Percentiles rank a stretch among this genome's conserved stretches.
These are phyloP conservation scores for Parasteatoda lunata DNA, from an alignment of 2,888 invertebrate species.

Conservation along the genomic window DNA sequence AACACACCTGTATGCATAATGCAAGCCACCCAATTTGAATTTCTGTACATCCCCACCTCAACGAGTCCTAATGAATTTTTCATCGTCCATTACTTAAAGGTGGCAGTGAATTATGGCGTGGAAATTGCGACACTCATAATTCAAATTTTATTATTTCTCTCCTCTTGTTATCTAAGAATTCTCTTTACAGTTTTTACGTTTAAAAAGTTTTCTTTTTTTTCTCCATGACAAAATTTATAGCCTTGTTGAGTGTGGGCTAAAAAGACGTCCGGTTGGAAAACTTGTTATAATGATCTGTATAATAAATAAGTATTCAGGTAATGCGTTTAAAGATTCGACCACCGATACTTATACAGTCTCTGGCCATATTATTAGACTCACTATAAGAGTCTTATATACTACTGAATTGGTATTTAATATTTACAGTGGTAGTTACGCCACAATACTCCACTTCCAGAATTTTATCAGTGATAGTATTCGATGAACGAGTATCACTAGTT, in stretches of 20 bases:
- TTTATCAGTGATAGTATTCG: no score
- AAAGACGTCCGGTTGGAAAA: not conserved
- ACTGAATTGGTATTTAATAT: no score
- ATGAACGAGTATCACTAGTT: no score
- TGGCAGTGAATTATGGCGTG: conserved; percentile 34
- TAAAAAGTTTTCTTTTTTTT: not conserved
- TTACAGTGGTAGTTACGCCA: no score
- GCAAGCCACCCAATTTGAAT: conserved; percentile 37
- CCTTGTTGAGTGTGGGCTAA: not conserved
- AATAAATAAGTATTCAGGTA: no score
- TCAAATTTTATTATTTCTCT: conserved; percentile 16
- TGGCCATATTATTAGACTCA: no score
- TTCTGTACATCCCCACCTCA: conserved; percentile 34
- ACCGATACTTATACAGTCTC: no score
- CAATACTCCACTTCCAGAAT: no score
- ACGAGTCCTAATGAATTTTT: conserved; percentile 51
- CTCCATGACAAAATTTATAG: not conserved
- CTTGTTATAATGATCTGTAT: not conserved
- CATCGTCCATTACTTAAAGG: conserved; percentile 39
- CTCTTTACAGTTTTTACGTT: not conserved
- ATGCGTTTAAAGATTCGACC: no score
- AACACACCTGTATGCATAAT: conserved; percentile 20
- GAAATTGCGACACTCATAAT: conserved; percentile 36
- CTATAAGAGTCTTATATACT: no score
- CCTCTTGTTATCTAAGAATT: not conserved